Conservation (phyloP, 2,797 vertebrate genomes). For the Artibeus lituratus region DNA sequence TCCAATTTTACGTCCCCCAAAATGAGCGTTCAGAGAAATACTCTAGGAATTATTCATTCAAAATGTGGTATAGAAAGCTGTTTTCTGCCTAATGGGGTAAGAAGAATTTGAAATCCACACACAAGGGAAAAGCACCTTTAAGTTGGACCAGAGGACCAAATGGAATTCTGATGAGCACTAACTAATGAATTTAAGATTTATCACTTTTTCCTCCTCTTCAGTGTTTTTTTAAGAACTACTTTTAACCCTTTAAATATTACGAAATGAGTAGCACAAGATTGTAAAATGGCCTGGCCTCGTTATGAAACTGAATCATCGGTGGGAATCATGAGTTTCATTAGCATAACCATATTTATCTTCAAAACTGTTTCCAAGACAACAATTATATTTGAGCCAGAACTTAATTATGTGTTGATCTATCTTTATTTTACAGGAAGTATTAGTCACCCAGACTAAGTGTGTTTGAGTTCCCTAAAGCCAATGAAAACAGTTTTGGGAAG, state of each 20-base stretch:
- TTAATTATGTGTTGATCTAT: slow-evolving; percentile 63
- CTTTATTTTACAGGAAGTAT: slow-evolving; percentile 64
- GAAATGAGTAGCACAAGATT: not conserved
- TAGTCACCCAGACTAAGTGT: not conserved
- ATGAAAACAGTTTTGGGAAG: slow-evolving; percentile 62
- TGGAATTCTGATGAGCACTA: not conserved
- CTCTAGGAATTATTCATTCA: not conserved
- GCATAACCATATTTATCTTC: slow-evolving; percentile 37
- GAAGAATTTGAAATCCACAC: not conserved
- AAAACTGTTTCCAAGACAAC: slow-evolving; percentile 59
- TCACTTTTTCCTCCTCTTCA: not conserved
- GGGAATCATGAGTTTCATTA: slow-evolving; percentile 39
- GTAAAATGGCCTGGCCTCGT: not conserved
- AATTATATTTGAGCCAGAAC: slow-evolving; percentile 55
- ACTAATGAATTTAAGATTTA: not conserved
- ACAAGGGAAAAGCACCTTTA: not conserved
- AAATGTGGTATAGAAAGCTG: not conserved
- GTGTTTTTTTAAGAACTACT: not conserved
- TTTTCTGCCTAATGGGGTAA: not conserved
- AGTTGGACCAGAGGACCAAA: not conserved
- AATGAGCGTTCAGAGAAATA: not conserved
- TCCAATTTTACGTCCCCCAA: not conserved
- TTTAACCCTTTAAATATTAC: not conserved
- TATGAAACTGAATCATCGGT: slow-evolving; percentile 14
- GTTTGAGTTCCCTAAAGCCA: slow-evolving; percentile 11